Percentiles rank a stretch among this genome's conserved stretches.
phyloP scores from a whole-genome alignment of 2,113 vertebrate species.

The Pluvialis apricaria region DNA sequence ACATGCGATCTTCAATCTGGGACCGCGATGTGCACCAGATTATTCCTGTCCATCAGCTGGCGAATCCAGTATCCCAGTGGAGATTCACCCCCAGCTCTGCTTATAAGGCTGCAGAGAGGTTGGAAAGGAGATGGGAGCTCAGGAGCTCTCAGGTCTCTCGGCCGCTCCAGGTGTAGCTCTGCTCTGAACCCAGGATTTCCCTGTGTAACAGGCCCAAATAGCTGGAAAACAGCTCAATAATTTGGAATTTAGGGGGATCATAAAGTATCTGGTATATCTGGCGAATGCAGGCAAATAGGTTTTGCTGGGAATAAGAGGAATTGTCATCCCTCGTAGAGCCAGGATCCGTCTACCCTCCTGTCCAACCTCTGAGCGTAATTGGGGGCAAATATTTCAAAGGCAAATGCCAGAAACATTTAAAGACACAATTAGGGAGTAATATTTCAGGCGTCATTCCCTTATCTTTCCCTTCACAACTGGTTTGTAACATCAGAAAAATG shows the following conservation, averaged over 20 bases:
- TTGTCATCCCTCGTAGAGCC: rapidly evolving
- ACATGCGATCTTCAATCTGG: background rate
- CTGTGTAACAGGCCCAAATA: background rate
- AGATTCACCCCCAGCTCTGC: rapidly evolving
- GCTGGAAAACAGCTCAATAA: background rate
- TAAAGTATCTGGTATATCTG: background rate
- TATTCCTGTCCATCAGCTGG: background rate
- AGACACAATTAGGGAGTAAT: background rate
- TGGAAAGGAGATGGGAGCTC: background rate
- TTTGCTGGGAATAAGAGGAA: background rate
- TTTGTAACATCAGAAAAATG: background rate
- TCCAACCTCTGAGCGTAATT: background rate
- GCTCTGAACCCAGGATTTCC: background rate
- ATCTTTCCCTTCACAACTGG: background rate
- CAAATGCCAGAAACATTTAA: background rate
- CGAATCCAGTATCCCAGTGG: background rate
- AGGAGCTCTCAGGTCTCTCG: background rate
- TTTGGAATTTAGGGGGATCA: background rate
- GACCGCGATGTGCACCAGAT: background rate
- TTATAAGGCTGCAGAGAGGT: background rate
- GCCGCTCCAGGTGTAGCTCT: background rate
- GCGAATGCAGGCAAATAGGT: background rate
- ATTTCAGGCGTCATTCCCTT: background rate
- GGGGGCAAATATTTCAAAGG: background rate
- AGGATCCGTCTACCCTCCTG: background rate